Conservation (phyloP, 1,140 invertebrate genomes). For the Ceratosolen fusciceps region DNA sequence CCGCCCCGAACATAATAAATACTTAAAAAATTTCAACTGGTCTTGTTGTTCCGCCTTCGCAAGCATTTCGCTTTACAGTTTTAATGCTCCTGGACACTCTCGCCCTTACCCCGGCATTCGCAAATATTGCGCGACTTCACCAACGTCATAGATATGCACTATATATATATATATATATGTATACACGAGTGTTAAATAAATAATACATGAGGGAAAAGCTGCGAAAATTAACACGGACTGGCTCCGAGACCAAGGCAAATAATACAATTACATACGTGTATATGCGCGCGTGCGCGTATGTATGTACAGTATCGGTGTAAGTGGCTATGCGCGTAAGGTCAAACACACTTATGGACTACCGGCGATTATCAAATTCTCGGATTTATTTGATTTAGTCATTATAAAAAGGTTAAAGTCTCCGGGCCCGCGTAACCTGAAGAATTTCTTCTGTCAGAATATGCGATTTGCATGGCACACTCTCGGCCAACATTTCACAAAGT, state of each 20-base stretch:
- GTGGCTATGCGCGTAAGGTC: too few relatives aligned
- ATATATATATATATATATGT: not conserved
- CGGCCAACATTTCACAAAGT: not conserved
- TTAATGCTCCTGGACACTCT: not conserved
- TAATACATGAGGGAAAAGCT: not conserved
- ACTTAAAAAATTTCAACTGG: not conserved
- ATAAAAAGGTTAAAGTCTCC: too few relatives aligned
- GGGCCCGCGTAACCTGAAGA: too few relatives aligned
- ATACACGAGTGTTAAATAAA: not conserved
- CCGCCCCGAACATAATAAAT: too few relatives aligned
- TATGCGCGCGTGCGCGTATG: not conserved
- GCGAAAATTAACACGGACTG: not conserved
- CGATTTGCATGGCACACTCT: not conserved
- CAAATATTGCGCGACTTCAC: not conserved
- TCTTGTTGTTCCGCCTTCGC: not conserved
- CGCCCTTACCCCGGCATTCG: not conserved
- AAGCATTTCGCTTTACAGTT: not conserved
- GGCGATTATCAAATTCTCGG: not conserved
- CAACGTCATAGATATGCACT: not conserved
- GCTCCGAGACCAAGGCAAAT: not conserved
- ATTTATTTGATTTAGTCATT: not conserved
- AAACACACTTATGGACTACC: not conserved
- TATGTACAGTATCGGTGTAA: too few relatives aligned
- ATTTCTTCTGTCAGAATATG: not conserved
- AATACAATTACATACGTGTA: not conserved